Percentiles rank a stretch among this genome's conserved stretches.
These are phyloP conservation scores for Crotalus adamanteus DNA, from an alignment of 2,797 vertebrate species.

Conservation along the genomic window DNA sequence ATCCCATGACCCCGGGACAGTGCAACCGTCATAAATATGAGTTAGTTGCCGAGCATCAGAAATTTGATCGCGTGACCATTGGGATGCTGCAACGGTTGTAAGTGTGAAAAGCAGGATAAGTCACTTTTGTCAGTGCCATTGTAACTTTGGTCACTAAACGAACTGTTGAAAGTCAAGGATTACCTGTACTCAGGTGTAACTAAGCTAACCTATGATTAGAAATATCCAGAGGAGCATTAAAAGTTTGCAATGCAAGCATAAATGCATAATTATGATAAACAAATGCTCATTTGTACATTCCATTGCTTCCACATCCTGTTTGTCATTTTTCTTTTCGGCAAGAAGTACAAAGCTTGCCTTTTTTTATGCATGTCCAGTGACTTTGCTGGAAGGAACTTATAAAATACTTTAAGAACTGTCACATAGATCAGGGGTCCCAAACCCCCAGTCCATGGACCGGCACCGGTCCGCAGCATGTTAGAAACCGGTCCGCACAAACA, in stretches of 20 bases:
- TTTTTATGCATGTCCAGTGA: neutral
- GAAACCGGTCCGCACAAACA: too few relatives aligned
- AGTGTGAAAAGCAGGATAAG: neutral
- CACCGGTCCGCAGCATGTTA: too few relatives aligned
- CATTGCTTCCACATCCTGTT: neutral
- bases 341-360: neutral
- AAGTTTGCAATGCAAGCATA: neutral
- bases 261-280: neutral
- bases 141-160: neutral
- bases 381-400: neutral
- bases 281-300: neutral
- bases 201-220: neutral
- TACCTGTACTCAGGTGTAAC: neutral
- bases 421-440: neutral
- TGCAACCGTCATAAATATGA: neutral
- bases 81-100: neutral
- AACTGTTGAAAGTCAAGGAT: neutral
- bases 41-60: neutral
- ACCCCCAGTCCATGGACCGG: too few relatives aligned
- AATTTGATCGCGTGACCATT: neutral
- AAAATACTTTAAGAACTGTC: neutral
- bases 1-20: neutral
- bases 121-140: neutral
- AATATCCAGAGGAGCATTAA: too few relatives aligned
- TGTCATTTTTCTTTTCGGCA: neutral